Percentiles rank a stretch among this genome's conserved stretches.
Evolutionary conservation across 2,113 vertebrate genomes (phyloP).

Genomic region (Gopherus flavomarginatus): DNA sequence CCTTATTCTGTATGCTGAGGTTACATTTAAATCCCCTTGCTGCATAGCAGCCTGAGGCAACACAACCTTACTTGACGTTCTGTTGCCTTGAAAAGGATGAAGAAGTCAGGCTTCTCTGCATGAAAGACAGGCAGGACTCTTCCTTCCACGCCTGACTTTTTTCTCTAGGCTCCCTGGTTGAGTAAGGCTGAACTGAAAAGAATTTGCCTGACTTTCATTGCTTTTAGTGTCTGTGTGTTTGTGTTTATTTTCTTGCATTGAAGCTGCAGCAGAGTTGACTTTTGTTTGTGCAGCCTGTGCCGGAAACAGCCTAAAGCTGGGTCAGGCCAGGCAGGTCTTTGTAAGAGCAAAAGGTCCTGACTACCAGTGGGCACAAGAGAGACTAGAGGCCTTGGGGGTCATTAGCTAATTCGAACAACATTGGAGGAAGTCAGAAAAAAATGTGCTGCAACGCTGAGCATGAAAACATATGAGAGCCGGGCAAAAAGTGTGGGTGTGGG

Average conservation of each 20-base stretch:
- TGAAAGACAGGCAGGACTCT: constrained; percentile 70
- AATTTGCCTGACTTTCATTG: constrained; percentile 52
- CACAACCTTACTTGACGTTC: constrained; percentile 72
- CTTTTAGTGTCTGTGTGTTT: not conserved
- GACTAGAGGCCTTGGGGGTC: not conserved
- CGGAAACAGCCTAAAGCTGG: constrained; percentile 13
- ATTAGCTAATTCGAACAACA: not conserved
- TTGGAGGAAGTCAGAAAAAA: not conserved
- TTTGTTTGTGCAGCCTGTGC: constrained; percentile 28
- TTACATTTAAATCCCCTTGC: constrained; percentile 73
- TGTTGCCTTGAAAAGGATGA: constrained; percentile 68
- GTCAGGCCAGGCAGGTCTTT: not conserved
- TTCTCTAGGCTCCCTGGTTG: constrained; percentile 54
- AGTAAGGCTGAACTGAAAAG: constrained; percentile 53
- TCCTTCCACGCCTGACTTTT: constrained; percentile 40
- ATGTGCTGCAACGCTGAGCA: not conserved
- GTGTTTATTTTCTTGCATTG: constrained; percentile 9
- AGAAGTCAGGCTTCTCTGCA: constrained; percentile 58
- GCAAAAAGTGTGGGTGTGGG: not conserved
- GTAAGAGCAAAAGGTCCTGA: not conserved
- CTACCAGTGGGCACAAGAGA: not conserved
- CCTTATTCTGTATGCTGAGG: constrained; percentile 68
- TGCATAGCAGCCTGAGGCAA: constrained; percentile 75
- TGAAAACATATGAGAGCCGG: not conserved
- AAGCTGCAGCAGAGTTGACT: constrained; percentile 14